Base-by-base conservation (phyloP, 2,888 invertebrate genomes). In the Dicyrtomina minuta region DNA sequence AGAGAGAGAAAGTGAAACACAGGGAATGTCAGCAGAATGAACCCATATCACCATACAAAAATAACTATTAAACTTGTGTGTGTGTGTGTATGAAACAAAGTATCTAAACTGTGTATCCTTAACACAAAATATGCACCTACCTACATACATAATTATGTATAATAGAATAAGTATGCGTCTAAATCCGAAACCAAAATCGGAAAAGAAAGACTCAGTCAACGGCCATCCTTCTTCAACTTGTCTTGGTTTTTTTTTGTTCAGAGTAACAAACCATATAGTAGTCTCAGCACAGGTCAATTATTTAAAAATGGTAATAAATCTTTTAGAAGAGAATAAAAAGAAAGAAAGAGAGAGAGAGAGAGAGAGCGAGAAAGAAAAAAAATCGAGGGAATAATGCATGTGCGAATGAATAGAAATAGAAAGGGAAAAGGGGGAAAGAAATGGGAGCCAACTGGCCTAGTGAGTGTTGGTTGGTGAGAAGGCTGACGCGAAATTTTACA, bases 231-330 rank as follows among this genome's bases (percentile, higher is more conserved):
- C 26, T 55, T 55, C 26, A 55, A 55, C 26, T 26, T 55, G 27
- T 55, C 55, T 33, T 55, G 55, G 26, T 10, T 27, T 55, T 55
- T n/a, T 55, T 27, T 55, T 26, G 55, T 33, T 33, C 33, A 33
- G 8, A 33, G 33, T 22, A 55, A 55, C 20, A 53, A 27, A 22
- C 55, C 24, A 33, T 2, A 12, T 10, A 39, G 43, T 20, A 41
- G 5, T 5, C 17, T 17, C n/a, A 39, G 33, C 51, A 53, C 51
- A 46, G 64, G 64, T 64, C 64, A 64, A 64, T 64, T 64, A 64
- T 64, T 64, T 64, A 64, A 64, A 64, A 64, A 27, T 64, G 53
- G 64, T 64, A 64, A 64, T 64, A 64, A 64, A 64, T 64, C 64
- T 64, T 64, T 51, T 64, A 26, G 39, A 64, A 49, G 22, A 53